A percentile compares a stretch with the other conserved stretches of the same genome.
Evolutionary conservation across 2,797 vertebrate species (phyloP).

Genomic region (Aulostomus chinensis): DNA sequence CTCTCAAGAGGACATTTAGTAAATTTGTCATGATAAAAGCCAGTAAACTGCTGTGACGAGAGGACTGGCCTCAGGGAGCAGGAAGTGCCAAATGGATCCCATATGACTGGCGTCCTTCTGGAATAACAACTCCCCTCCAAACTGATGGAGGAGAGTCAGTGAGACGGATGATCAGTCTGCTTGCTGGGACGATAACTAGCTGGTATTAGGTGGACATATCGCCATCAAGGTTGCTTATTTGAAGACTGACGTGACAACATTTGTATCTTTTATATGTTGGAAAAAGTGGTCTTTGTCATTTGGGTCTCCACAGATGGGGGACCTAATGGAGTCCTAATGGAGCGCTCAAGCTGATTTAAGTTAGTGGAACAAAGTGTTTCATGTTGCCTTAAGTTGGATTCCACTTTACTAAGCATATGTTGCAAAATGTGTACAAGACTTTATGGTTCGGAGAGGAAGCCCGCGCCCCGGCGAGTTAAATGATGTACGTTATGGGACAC

Average conservation of each 20-base stretch:
- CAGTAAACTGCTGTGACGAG: constrained; percentile 27
- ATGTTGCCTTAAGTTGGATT: no score
- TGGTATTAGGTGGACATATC: constrained; percentile 29
- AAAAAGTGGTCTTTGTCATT: no score
- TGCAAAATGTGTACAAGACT: no score
- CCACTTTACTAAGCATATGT: no score
- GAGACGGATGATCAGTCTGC: constrained; percentile 56
- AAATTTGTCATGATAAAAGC: constrained; percentile 38
- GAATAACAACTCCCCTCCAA: constrained; percentile 58
- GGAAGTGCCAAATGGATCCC: constrained; percentile 72
- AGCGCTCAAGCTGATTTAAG: constrained; percentile 28
- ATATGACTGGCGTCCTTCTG: constrained; percentile 62
- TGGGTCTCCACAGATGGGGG: constrained; percentile 27
- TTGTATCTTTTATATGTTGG: no score
- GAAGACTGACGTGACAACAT: constrained; percentile 7
- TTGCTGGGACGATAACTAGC: constrained; percentile 53
- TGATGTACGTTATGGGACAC: constrained; percentile 17
- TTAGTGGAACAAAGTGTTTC: no score
- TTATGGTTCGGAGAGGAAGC: no score
- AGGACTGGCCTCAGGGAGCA: constrained; percentile 45
- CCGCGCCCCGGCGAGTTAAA: no score
- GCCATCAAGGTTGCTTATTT: constrained; percentile 19
- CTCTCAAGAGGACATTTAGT: constrained; percentile 12
- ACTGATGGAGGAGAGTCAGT: constrained; percentile 47
- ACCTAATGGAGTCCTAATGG: constrained; percentile 35